Conservation (phyloP, 2,797 vertebrate genomes). For the Scyliorhinus canicula region DNA sequence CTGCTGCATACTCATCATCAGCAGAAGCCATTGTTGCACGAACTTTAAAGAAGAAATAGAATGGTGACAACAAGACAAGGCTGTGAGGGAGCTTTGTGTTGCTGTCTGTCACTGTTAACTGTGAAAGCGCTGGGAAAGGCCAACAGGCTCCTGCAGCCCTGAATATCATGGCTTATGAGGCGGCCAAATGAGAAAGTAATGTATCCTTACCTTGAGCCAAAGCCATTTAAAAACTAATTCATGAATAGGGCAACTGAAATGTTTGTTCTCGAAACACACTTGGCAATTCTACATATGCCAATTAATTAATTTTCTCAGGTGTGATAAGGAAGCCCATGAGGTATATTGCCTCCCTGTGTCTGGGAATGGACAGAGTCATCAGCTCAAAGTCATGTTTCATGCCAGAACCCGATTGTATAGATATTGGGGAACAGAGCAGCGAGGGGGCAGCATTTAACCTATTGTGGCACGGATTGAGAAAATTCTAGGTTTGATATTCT, state of each 20-base stretch:
- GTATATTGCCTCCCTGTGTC: neutral
- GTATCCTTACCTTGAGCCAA: conserved; percentile 45
- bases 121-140: conserved; percentile 55
- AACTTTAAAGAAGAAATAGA: conserved; percentile 49
- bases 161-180: conserved; percentile 49
- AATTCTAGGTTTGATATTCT: neutral
- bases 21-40: conserved; percentile 39
- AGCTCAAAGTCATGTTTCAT: neutral
- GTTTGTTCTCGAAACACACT: neutral
- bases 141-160: conserved; percentile 48
- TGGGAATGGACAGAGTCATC: neutral
- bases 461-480: neutral
- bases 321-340: neutral
- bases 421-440: neutral
- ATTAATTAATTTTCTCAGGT: neutral
- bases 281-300: neutral
- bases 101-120: conserved; percentile 50
- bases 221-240: neutral
- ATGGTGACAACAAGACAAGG: conserved; percentile 40
- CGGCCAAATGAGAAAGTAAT: conserved; percentile 50
- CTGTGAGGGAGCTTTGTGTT: conserved; percentile 41
- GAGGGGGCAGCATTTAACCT: neutral
- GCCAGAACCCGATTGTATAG: neutral
- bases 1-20: conserved; percentile 32
- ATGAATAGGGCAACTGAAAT: neutral